Percentiles rank a stretch among this genome's conserved stretches.
Evolutionary conservation across 2,888 invertebrate genomes (phyloP).

Genomic region (Ernsta delagoae): DNA sequence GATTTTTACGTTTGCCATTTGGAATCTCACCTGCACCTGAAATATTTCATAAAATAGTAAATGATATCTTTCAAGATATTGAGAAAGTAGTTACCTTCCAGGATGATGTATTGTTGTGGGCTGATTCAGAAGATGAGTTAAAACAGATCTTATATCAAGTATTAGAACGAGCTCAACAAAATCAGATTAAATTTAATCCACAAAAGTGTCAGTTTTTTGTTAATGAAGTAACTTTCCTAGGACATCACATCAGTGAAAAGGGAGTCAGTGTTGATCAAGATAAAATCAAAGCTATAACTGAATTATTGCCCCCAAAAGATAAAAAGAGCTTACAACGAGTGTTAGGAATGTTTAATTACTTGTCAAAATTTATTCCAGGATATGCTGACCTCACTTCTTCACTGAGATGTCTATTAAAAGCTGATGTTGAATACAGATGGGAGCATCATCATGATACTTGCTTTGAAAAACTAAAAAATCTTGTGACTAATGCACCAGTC

Average conservation of each 20-base stretch:
- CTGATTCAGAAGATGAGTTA: background rate
- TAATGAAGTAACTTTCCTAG: background rate
- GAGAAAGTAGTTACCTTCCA: background rate
- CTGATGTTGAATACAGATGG: slow-evolving; percentile 22
- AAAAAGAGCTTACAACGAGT: slow-evolving; percentile 1
- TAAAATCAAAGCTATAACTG: background rate
- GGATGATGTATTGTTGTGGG: background rate
- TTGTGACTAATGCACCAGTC: slow-evolving; percentile 13
- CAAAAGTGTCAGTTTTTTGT: slow-evolving; percentile 1
- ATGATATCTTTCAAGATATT: background rate
- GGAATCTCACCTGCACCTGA: background rate
- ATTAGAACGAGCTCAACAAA: background rate
- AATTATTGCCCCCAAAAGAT: background rate
- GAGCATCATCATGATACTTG: slow-evolving; percentile 14
- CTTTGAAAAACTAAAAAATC: slow-evolving; percentile 21
- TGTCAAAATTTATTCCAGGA: slow-evolving; percentile 12
- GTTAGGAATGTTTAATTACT: background rate
- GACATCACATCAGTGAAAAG: slow-evolving; percentile 1
- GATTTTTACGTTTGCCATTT: background rate
- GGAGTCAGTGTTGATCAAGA: background rate
- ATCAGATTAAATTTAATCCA: slow-evolving; percentile 1
- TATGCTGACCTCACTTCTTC: slow-evolving; percentile 9
- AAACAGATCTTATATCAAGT: background rate
- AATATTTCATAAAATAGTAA: slow-evolving; percentile 1
- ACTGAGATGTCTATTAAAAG: slow-evolving; percentile 12